Base-by-base conservation (phyloP, 1,140 invertebrate genomes). In the Pachypeltis micranthus region DNA sequence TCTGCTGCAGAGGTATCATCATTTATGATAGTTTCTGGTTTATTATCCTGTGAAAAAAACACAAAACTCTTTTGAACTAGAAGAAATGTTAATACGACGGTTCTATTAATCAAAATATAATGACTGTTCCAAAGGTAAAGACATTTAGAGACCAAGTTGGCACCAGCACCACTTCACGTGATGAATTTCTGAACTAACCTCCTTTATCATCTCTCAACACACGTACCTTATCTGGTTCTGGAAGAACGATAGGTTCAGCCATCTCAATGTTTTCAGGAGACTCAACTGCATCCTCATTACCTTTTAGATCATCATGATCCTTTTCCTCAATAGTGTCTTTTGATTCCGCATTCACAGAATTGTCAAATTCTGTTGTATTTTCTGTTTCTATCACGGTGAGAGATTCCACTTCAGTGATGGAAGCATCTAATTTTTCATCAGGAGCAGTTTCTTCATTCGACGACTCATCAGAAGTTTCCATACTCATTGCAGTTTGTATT, bases 351-450 rank as follows among this genome's bases (percentile, higher is more conserved):
- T 39, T 10, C n/a, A n/a, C 34, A 39, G 34, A 10, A 10, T n/a
- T n/a, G n/a, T n/a, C n/a, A n/a, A 39, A 39, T 10, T 39, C 34
- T 39, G 34, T 39, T 10, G 34, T 19, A 39, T 21, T 28, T 12
- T 59, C 57, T 19, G 2, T 31, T 19, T 19, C 57, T 12, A 26
- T 19, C 0, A 27, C 7, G 14, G 1, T 28, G 19, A 10, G 14
- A 7, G 3, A 26, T 59, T 59, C 27, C 26, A 59, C 57, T 19
- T 26, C 25, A 7, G 1, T 65, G 34, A 60, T 66, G 25, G 59
- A 66, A 14, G 61, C 66, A 23, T 65, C 69, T n/a, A 61, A 27
- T 4, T 39, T 39, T 39, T 39, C 31, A 39, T 39, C 16, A 39
- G 31, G 31, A 39, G 16, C 21, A 25, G 34, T 44, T 61, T 61